Evolutionary conservation across 2,113 vertebrate genomes (phyloP), one percentile per base, ranked within the genome.

Genomic region (Seriola quinqueradiata): DNA sequence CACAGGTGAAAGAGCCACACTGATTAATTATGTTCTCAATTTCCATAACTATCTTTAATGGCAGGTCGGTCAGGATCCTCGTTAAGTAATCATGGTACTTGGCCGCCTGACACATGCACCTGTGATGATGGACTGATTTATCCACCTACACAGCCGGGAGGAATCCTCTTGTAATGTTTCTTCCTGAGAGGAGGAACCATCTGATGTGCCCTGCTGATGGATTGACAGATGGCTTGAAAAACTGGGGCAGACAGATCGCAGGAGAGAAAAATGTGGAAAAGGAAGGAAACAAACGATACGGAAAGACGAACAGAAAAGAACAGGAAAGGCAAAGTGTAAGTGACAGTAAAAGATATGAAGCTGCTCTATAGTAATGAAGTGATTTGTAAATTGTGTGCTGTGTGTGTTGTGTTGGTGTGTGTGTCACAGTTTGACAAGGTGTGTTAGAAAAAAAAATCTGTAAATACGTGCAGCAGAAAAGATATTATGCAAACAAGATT

Each of bases 21-120:
- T 48, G 64, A 90, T 92, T 78, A 89, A 93, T 92, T 71, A 83
- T 74, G 19, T 44, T 69, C 50, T 85, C 38, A 25, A 42, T 91
- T 85, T 85, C 64, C 72, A 46, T 75, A 64, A 75, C 68, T 67
- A 66, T 55, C 36, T 72, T 9, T 89, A 84, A 88, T 46, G 63
- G 72, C 71, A 71, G 77, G 76, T 76, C 54, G 78, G 73, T 79
- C 58, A 84, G 38, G 52, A 68, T 42, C 10, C 61, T 85, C 25
- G 65, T 86, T 83, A 88, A 86, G 78, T 74, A 68, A 82, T 92
- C 50, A 77, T 36, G 10, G 46, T 16, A 19, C 61, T 70, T 70
- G 75, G 61, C 40, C 50, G 64, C 34, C 63, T 77, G 81, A 89
- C 82, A 86, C 17, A 65, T 64, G 48, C 58, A 42, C 34, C 66